Conservation (phyloP, 2,888 invertebrate genomes). For the Drosophila monieri region DNA sequence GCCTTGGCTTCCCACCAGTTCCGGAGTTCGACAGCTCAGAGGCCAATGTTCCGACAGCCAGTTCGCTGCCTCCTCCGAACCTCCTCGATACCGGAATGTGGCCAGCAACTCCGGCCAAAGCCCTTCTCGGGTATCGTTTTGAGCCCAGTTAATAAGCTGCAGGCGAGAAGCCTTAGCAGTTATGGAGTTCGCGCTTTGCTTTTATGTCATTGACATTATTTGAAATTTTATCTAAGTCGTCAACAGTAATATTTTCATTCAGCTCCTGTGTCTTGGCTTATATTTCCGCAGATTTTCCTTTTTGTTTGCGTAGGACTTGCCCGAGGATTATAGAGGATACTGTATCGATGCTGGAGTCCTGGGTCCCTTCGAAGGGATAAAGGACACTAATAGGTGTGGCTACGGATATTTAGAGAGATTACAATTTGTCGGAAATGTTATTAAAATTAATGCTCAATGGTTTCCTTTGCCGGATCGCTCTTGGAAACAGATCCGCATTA, state of each 20-base stretch:
- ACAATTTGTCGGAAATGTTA: not conserved
- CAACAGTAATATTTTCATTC: slow-evolving; percentile 46
- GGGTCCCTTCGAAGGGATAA: not conserved
- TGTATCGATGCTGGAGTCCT: not conserved
- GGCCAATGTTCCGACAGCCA: slow-evolving; percentile 18
- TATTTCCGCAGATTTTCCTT: not conserved
- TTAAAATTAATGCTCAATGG: not conserved
- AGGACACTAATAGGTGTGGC: not conserved
- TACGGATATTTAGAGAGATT: not conserved
- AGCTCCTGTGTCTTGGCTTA: slow-evolving; percentile 1
- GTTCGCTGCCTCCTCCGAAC: not conserved
- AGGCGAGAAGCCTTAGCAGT: slow-evolving; percentile 69
- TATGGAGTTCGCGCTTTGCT: slow-evolving; percentile 70
- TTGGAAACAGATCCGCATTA: too few relatives aligned
- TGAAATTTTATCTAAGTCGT: slow-evolving; percentile 49
- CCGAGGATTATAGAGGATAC: slow-evolving; percentile 10
- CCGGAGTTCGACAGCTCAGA: slow-evolving; percentile 27
- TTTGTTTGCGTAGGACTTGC: slow-evolving; percentile 1
- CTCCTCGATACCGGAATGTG: too few relatives aligned
- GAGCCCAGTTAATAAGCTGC: slow-evolving; percentile 70
- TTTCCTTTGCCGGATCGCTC: not conserved
- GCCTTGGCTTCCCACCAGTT: slow-evolving; percentile 41
- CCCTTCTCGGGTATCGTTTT: slow-evolving; percentile 68
- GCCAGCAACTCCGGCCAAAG: not conserved
- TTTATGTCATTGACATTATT: slow-evolving; percentile 67